Conservation (phyloP, 2,888 invertebrate genomes). For the Stegophylla sp. region DNA sequence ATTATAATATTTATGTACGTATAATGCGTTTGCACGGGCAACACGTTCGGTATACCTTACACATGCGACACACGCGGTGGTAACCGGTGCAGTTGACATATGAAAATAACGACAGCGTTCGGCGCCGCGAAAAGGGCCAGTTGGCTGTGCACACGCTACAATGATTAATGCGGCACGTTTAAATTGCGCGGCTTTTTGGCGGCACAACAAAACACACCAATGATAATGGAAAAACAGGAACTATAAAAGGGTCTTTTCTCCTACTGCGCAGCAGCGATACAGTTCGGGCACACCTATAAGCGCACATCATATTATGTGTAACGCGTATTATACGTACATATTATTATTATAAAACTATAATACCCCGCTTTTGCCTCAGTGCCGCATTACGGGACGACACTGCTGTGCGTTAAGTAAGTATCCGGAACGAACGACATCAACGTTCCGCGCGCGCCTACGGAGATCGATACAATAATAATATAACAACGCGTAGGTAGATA, state of each 20-base stretch:
- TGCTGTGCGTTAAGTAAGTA: background rate
- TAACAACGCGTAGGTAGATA: background rate
- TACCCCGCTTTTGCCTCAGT: no score
- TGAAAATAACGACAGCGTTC: conserved; percentile 32
- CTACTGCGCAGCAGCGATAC: no score
- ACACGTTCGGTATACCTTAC: no score
- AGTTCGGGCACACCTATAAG: background rate
- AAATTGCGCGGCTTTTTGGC: conserved; percentile 10
- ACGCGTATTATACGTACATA: background rate
- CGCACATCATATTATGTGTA: background rate
- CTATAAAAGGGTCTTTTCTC: conserved; percentile 45
- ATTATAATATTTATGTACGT: no score
- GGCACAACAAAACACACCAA: conserved; percentile 24
- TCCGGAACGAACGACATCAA: conserved; percentile 30
- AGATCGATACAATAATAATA: conserved; percentile 5
- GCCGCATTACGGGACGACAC: background rate
- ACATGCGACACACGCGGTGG: no score
- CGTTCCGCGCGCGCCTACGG: conserved; percentile 40
- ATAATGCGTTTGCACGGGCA: no score
- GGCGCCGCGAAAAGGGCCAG: conserved; percentile 44
- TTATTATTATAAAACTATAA: background rate
- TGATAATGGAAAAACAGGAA: conserved; percentile 55
- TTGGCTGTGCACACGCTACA: background rate
- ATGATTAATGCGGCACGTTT: conserved; percentile 38
- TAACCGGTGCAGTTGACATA: conserved; percentile 7